phyloP scores from a whole-genome alignment of 2,888 invertebrate genomes.

The Gymnosoma rotundatum region DNA sequence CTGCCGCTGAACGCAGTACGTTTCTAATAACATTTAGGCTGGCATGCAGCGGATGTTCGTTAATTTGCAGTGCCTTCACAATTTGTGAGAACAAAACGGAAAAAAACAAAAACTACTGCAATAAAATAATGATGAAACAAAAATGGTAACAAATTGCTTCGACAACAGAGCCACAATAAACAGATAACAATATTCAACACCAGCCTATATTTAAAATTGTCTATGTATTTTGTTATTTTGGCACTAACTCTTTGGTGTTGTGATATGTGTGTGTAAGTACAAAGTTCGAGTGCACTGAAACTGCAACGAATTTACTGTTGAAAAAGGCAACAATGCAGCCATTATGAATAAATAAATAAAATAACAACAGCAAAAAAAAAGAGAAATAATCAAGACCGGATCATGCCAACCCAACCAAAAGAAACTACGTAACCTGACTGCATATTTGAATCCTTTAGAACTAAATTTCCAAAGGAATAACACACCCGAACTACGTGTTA shows the following conservation, averaged over 20 bases:
- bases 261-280: conserved; percentile 4
- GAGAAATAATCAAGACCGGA: conserved; percentile 5
- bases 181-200: conserved; percentile 52
- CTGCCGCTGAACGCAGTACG: background rate
- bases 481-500: conserved; percentile 10
- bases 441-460: conserved; percentile 54
- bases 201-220: conserved; percentile 8
- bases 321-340: conserved; percentile 25
- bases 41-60: conserved; percentile 58
- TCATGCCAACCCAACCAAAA: conserved; percentile 17
- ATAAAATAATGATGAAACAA: conserved; percentile 16
- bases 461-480: conserved; percentile 1
- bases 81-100: background rate
- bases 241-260: background rate
- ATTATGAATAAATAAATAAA: background rate
- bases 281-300: conserved; percentile 42
- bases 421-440: conserved; percentile 20
- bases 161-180: conserved; percentile 30
- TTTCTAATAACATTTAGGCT: background rate
- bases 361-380: conserved; percentile 16
- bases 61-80: conserved; percentile 63
- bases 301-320: conserved; percentile 64
- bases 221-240: background rate
- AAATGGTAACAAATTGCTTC: conserved; percentile 22
- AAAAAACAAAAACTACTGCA: conserved; percentile 44